Evolutionary conservation across 2,113 vertebrate genomes (phyloP), one percentile per base, ranked within the genome.

Genomic region (Tachycineta bicolor): DNA sequence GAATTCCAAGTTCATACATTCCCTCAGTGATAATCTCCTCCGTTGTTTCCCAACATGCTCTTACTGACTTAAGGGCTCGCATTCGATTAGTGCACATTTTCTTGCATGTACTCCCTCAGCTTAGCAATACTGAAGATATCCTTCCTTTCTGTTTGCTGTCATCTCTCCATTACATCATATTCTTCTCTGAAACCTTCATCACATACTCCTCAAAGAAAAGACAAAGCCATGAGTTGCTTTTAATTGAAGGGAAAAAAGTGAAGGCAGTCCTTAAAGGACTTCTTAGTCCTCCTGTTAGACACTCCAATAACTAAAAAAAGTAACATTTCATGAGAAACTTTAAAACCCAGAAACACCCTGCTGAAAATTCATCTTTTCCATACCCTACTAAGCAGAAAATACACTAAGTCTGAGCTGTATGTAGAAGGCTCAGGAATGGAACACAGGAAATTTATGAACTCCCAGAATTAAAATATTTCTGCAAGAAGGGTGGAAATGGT

Each of bases 401-500:
- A 3, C 67, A 78, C 44, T 50, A 85, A 92, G 56, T 20, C 76
- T 80, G 52, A 86, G 41, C 34, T 88, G 79, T 60, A 70, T 88
- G 79, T 60, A 70, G 64, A 90, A 63, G 68, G 49, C 83, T 93
- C 41, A 64, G 71, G 64, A 94, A 69, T 59, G 55, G 55, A 94
- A 91, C 8, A 4, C 15, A 58, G 87, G 55, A 93, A 88, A 96
- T 93, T 91, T 83, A 94, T 89, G 68, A 78, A 71, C 71, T 84
- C 76, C 47, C 68, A 93, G 85, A 86, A 94, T 81, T 83, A 94
- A 93, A 96, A 94, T 76, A 91, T 91, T 95, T 76, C 77, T 71
- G 47, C 52, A 80, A 93, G 76, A 93, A 78, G 43, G 33, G 80
- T 52, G 87, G 87, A 92, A 95, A 71, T 21, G 44, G 76, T 53